Conservation (phyloP, 2,888 invertebrate species). For the Automeris io region DNA sequence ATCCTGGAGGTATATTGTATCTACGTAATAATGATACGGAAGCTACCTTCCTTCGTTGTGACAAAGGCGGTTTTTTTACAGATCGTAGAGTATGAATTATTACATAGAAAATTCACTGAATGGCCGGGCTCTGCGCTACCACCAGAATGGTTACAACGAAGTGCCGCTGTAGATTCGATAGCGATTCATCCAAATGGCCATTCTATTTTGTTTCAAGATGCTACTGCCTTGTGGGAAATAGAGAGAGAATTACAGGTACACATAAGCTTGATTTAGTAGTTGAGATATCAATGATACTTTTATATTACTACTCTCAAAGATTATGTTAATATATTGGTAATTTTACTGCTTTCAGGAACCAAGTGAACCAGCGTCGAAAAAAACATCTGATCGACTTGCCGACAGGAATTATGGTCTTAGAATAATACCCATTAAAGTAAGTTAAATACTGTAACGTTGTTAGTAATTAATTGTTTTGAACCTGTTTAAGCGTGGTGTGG, state of each 20-base stretch:
- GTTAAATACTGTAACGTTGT: not conserved
- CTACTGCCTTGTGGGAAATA: slow-evolving; percentile 78
- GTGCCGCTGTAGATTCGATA: slow-evolving; percentile 78
- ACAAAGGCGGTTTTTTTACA: no score
- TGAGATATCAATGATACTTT: not conserved
- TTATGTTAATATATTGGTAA: not conserved
- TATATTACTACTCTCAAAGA: not conserved
- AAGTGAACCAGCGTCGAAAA: slow-evolving; percentile 33
- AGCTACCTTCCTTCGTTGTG: no score
- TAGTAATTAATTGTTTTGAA: no score
- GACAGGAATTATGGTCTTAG: slow-evolving; percentile 25
- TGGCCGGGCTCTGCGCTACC: slow-evolving; percentile 79
- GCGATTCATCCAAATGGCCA: slow-evolving; percentile 79
- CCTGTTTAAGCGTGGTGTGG: no score
- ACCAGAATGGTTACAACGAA: slow-evolving; percentile 75
- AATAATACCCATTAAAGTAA: slow-evolving; percentile 48
- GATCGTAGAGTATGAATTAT: slow-evolving; percentile 87
- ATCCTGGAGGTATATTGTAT: no score
- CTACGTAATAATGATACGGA: no score
- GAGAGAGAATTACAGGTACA: slow-evolving; percentile 34
- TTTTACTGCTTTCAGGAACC: slow-evolving; percentile 16
- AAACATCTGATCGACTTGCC: slow-evolving; percentile 18
- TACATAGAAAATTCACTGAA: slow-evolving; percentile 77
- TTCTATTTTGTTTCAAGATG: slow-evolving; percentile 84
- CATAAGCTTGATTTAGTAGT: no score